Percentiles rank a stretch among this genome's conserved stretches.
Evolutionary conservation across 2,888 invertebrate genomes (phyloP).

Genomic region (Euzetes globulus): DNA sequence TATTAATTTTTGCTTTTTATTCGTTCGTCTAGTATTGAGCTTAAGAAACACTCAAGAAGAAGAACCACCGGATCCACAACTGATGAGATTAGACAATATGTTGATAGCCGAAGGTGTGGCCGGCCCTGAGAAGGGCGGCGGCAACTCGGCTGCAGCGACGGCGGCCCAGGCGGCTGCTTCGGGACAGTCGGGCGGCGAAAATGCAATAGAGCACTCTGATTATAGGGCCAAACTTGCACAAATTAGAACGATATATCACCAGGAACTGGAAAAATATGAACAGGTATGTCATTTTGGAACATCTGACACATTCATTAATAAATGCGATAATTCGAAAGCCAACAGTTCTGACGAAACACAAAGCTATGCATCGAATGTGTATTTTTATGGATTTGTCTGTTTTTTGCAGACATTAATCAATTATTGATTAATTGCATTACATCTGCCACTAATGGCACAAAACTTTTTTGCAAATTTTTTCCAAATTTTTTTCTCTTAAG

Average conservation of each 20-base stretch:
- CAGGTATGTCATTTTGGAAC: conserved; percentile 56
- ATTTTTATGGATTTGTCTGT: no score
- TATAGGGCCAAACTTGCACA: conserved; percentile 97
- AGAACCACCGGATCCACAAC: conserved; percentile 93
- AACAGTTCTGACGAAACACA: no score
- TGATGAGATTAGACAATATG: conserved; percentile 99
- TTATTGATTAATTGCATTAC: no score
- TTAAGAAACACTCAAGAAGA: conserved; percentile 95
- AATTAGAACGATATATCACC: conserved; percentile 97
- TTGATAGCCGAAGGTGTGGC: conserved; percentile 91
- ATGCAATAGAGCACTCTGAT: conserved; percentile 98
- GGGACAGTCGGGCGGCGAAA: conserved; percentile 72
- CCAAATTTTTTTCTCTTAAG: no score
- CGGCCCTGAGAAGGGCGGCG: conserved; percentile 84
- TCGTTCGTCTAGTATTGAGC: conserved; percentile 50
- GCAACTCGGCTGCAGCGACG: conserved; percentile 55
- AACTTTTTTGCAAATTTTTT: no score
- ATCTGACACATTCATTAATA: background rate
- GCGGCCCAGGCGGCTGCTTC: conserved; percentile 63
- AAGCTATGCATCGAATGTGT: no score
- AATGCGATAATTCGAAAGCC: no score
- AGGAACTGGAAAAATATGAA: conserved; percentile 98
- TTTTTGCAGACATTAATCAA: no score
- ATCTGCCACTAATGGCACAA: no score
- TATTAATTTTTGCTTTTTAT: conserved; percentile 29